phyloP scores from a whole-genome alignment of 2,888 invertebrate genomes.

The Athalia cordata region DNA sequence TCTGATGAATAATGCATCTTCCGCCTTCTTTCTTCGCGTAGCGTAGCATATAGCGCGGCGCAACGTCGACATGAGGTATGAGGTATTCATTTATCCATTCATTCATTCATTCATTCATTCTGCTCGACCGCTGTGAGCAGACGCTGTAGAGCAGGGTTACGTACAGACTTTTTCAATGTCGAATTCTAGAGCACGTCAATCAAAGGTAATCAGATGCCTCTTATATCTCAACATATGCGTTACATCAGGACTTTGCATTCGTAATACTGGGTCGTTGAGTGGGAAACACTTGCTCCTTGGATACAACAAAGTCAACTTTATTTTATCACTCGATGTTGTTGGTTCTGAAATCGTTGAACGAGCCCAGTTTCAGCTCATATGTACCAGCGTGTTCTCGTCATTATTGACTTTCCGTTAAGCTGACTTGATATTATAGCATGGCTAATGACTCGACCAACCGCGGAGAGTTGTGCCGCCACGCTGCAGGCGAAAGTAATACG shows the following conservation, averaged over 20 bases:
- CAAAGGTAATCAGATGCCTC: too few relatives aligned
- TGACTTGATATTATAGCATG: background rate
- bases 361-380: background rate
- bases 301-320: background rate
- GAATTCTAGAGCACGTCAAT: too few relatives aligned
- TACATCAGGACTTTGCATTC: too few relatives aligned
- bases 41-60: background rate
- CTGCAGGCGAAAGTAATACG: background rate
- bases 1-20: constrained; percentile 36
- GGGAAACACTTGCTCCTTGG: too few relatives aligned
- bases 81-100: background rate
- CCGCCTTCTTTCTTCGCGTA: background rate
- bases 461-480: background rate
- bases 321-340: background rate
- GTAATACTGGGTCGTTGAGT: too few relatives aligned
- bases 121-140: background rate
- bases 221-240: too few relatives aligned
- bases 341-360: background rate
- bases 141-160: background rate
- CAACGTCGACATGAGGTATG: background rate
- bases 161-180: too few relatives aligned
- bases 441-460: background rate
- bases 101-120: constrained; percentile 22
- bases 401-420: background rate
- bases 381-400: background rate